Percentiles rank a stretch among this genome's conserved stretches.
Evolutionary conservation across 1,140 invertebrate genomes (phyloP).

Genomic region (Cyclina sinensis): DNA sequence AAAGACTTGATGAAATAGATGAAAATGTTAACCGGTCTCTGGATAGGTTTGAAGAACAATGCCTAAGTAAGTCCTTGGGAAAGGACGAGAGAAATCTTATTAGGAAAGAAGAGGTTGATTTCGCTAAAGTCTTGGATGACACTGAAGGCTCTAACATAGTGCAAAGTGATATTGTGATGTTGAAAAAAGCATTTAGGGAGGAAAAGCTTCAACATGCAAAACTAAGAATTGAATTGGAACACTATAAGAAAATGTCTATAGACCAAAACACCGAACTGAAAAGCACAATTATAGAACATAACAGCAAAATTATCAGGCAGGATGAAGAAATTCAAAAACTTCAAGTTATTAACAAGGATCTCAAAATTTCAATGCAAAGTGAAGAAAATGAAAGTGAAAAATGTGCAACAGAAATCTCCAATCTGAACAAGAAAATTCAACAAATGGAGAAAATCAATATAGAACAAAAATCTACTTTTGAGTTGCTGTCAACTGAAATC

Average conservation of each 20-base stretch:
- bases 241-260: not conserved
- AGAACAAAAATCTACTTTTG: not conserved
- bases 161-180: not conserved
- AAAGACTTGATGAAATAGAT: not conserved
- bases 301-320: not conserved
- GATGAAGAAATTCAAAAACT: not conserved
- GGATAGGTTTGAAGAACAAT: not conserved
- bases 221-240: not conserved
- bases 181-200: not conserved
- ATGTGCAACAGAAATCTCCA: not conserved
- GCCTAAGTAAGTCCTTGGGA: not conserved
- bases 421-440: not conserved
- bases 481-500: not conserved
- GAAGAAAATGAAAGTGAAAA: not conserved
- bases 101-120: too few relatives aligned
- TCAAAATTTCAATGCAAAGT: not conserved
- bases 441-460: not conserved
- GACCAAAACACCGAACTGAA: not conserved
- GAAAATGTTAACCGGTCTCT: not conserved
- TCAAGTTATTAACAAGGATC: not conserved
- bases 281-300: too few relatives aligned
- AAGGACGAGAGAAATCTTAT: not conserved
- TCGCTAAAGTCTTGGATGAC: too few relatives aligned
- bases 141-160: not conserved
- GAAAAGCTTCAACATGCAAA: not conserved